Evolutionary conservation across 2,888 invertebrate species (phyloP), one percentile per base, ranked within the genome.

Genomic region (Camponotus fellah): DNA sequence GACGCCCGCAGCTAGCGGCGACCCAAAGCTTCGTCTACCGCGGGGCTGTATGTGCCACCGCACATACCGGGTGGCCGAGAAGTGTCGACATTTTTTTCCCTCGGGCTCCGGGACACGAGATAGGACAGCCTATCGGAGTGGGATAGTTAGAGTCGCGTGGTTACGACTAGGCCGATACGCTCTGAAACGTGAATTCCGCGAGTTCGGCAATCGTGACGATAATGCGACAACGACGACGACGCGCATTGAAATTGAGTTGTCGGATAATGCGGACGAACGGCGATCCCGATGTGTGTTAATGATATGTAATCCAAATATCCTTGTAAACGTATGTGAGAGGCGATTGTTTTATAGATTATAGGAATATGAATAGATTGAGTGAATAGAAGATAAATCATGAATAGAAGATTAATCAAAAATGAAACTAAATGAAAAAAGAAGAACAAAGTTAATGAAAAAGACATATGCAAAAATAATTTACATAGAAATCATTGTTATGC

Each of bases 11-110:
- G 94, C 94, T 94, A 94, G 94, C 94, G 94, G 94, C 94, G 93
- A 94, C 94, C 94, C 93, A 94, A 94, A 94, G 94, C 94, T 94
- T 93, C 92, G 92, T 94, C 94, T 94, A 94, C 93, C 94, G 93
- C 94, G 93, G 92, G 92, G 92, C 92, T 93, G 92, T 93, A 93
- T 93, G 92, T 93, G 93, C 90, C 90, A 90, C 90, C 88, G 77
- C 87, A 89, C 79, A 87, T 94, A 94, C 92, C 91, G 92, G 94
- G 94, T 94, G 94, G 91, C 91, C 88, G 3, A 9, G 62, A 89
- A 89, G 56, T 34, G 12, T 56, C 68, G 62, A 6, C 53, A 77
- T 46, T 62, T 82, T 87, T 87, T 86, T 85, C 68, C 10, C 3
- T 32, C 32, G 21, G n/a, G 60, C 60, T 37, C 56, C 60, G 32